Evolutionary conservation across 2,113 vertebrate species (phyloP).

Genomic region (Boulengeromyrus knoepffleri): DNA sequence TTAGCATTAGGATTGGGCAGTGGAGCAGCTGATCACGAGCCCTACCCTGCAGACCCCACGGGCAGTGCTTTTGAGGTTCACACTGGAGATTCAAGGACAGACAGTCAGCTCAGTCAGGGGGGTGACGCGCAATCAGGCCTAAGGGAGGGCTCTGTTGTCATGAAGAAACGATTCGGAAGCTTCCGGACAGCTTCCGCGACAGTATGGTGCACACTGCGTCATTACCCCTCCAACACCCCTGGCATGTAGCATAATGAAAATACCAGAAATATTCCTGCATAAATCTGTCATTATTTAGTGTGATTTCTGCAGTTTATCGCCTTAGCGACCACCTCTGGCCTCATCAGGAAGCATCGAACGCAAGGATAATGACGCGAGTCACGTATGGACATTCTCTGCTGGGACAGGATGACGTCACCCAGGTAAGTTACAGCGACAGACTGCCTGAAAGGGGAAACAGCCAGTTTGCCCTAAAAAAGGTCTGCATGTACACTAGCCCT

Average conservation of each 20-base stretch:
- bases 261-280: neutral
- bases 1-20: neutral
- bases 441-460: neutral
- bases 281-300: neutral
- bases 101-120: neutral
- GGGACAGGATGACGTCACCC: neutral
- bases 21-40: neutral
- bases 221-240: neutral
- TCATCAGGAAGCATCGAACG: neutral
- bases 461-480: neutral
- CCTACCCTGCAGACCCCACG: neutral
- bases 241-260: neutral
- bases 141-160: neutral
- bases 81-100: neutral
- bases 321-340: neutral
- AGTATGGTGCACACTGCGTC: neutral
- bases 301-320: neutral
- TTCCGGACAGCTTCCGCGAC: neutral
- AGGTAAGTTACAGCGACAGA: neutral
- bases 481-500: neutral
- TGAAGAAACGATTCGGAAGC: neutral
- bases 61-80: neutral
- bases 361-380: neutral
- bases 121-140: neutral
- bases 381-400: neutral